Evolutionary conservation across 2,113 vertebrate genomes (phyloP).

Genomic region (Sitta europaea): DNA sequence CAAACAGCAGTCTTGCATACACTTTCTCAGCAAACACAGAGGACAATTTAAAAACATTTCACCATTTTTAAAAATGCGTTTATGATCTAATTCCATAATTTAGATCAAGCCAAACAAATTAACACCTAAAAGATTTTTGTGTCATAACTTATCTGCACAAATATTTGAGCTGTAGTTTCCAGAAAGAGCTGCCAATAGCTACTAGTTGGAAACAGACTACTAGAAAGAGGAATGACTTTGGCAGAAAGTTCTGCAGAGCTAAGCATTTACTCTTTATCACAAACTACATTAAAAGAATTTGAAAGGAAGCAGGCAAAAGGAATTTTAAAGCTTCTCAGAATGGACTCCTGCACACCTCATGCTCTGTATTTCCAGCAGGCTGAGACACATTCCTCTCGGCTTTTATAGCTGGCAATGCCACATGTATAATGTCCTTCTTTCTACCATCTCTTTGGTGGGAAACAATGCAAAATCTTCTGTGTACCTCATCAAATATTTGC

Average conservation of each 20-base stretch:
- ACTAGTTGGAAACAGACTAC: background rate
- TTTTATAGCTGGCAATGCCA: background rate
- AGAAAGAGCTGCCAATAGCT: background rate
- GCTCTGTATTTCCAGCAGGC: background rate
- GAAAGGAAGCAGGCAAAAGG: background rate
- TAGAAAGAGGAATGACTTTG: background rate
- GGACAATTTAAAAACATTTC: background rate
- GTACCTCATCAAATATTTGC: background rate
- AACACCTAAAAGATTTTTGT: background rate
- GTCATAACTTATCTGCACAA: background rate
- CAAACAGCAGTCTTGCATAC: background rate
- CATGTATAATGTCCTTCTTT: background rate
- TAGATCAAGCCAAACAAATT: background rate
- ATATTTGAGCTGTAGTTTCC: background rate
- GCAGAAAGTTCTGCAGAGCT: background rate
- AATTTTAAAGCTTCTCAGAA: background rate
- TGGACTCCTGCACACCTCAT: background rate
- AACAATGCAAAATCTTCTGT: background rate
- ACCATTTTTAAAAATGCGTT: background rate
- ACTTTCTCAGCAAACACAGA: background rate
- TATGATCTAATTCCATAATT: background rate
- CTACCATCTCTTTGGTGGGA: background rate
- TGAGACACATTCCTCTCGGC: background rate
- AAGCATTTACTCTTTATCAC: background rate
- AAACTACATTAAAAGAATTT: background rate